Base-by-base conservation (phyloP, 2,888 invertebrate genomes). In the Cerastis leucographa region DNA sequence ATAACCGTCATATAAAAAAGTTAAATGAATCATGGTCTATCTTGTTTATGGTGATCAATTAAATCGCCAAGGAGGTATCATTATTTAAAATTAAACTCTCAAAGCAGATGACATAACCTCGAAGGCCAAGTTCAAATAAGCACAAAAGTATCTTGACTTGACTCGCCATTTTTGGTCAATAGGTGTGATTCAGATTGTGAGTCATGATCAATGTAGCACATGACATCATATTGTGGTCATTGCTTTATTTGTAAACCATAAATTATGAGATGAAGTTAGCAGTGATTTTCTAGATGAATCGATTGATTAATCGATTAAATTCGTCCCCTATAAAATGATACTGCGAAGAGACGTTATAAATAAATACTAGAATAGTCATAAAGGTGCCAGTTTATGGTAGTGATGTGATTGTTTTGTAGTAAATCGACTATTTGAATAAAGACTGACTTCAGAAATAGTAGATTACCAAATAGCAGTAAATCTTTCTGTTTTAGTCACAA, bases 41-140 rank as follows among this genome's bases (percentile, higher is more conserved):
- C 35, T 70, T 85, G 22, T 64, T 67, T 76, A 61, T 64, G 54
- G n/a, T 54, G 35, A 35, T 14, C 29, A 51, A 67, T 74, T 51
- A 62, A 70, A 66, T 69, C 35, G 4, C 6, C n/a, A 64, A 25
- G 11, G 51, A 54, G 62, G 51, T 62, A 66, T 66, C 12, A 74
- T 49, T 62, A 72, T 65, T 76, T 72, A 64, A 61, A 75, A 80
- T 68, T 78, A 64, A 78, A 67, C 74, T 72, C 49, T 46, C 61
- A 78, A 62, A 68, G 70, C 70, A 85, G 74, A 80, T 87, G 79
- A 87, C 67, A 81, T 83, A 87, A 88, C 74, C 11, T 44, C 6
- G 78, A 83, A 88, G 88, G 89, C 75, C 88, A 88, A 88, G 88
- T 83, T 88, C 88, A 88, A 81, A 87, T 87, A 85, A 84, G 80